Evolutionary conservation across 2,888 invertebrate species (phyloP).

Genomic region (Tipula unca): DNA sequence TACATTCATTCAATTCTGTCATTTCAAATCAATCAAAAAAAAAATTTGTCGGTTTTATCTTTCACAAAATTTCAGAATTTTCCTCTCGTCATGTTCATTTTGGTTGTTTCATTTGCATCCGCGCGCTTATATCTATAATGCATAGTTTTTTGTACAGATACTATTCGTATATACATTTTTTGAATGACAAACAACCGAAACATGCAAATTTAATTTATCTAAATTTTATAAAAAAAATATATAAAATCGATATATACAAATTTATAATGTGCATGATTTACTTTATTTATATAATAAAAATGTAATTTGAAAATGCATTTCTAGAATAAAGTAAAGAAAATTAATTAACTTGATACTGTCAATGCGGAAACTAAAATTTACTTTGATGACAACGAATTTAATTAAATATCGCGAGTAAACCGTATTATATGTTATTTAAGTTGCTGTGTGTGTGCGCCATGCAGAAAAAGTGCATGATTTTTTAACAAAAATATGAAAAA

Average conservation of each 20-base stretch:
- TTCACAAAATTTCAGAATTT: neutral
- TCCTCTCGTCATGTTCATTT: neutral
- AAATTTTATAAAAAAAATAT: neutral
- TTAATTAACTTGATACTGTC: too few relatives aligned
- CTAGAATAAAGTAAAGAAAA: too few relatives aligned
- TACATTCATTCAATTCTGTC: neutral
- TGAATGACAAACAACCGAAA: neutral
- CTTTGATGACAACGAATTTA: too few relatives aligned
- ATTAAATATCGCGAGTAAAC: neutral
- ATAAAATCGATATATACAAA: neutral
- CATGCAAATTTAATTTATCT: constrained; percentile 3
- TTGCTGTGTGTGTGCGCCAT: neutral
- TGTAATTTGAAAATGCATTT: too few relatives aligned
- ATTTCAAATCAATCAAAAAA: neutral
- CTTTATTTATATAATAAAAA: too few relatives aligned
- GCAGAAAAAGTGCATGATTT: neutral
- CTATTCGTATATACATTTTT: neutral
- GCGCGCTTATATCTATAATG: neutral
- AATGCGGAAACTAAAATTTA: too few relatives aligned
- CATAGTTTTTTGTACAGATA: neutral
- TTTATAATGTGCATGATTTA: neutral
- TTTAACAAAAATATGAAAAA: neutral
- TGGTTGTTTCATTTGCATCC: neutral
- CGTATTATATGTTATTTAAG: neutral
- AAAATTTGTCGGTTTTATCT: neutral